Base-by-base conservation (phyloP, 2,797 vertebrate species). In the Gallinago nigripennis region DNA sequence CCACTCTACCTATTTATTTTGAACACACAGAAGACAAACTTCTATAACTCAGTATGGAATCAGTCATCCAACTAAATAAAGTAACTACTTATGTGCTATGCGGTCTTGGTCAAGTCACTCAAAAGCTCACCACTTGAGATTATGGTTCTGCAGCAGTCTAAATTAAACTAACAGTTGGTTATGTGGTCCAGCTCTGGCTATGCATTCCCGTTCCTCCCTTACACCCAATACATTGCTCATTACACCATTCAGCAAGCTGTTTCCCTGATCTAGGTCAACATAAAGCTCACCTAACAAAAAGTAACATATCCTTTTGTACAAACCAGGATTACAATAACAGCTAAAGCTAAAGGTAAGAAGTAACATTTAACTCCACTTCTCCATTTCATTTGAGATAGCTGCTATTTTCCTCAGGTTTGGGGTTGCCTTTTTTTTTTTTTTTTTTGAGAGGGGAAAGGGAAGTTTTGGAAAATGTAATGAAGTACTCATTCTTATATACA, bases 131-230 rank as follows among this genome's bases (percentile, higher is more conserved):
- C 76, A 86, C 88, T 85, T 72, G 66, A 89, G 88, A 95, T 94
- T 90, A 95, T 57, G 94, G 83, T 61, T 86, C 82, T 83, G 45
- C 56, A 94, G 71, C 60, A 95, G 93, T 31, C 9, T 28, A 92
- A 96, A 92, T 90, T 87, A 92, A 95, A 95, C 81, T 89, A 86
- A 79, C 57, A 80, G 73, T 66, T 70, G 86, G 70, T 92, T 88
- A 79, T 63, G 93, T 18, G 88, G 86, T 82, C 63, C 68, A 86
- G 46, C 68, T 82, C 77, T 60, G 60, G 83, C 66, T 69, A 21
- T 17, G 77, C 56, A 65, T 77, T 95, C 66, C 77, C 56, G 66
- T 88, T 86, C 63, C 43, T 93, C 51, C 70, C 60, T 84, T 73
- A 77, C 31, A 73, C 51, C 35, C 43, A 88, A 79, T 51, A 71